A percentile compares a stretch with the other conserved stretches of the same genome.
phyloP scores from a whole-genome alignment of 2,113 vertebrate species.

The Trinectes maculatus region DNA sequence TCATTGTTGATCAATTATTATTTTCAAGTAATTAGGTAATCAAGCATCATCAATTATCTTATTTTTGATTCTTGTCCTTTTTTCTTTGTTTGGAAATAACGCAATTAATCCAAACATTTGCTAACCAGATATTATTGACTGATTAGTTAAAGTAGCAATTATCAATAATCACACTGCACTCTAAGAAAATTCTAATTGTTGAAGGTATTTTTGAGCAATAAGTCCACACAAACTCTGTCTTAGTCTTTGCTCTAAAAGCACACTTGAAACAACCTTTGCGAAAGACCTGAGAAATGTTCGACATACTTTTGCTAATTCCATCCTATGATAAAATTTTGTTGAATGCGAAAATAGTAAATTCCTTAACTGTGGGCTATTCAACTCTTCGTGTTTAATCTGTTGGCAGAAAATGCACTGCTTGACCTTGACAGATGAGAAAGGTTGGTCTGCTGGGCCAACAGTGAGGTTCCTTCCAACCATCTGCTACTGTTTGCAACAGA shows the following conservation, averaged over 20 bases:
- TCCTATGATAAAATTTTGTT: conserved; percentile 58
- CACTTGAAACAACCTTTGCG: conserved; percentile 14
- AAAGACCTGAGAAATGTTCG: conserved; percentile 15
- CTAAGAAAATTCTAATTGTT: neutral
- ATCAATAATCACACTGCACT: neutral
- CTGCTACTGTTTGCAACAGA: conserved; percentile 19
- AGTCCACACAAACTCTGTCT: conserved; percentile 2
- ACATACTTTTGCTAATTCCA: conserved; percentile 54
- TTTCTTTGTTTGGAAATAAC: no score
- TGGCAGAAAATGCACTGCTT: conserved; percentile 31
- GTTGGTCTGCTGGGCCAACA: conserved; percentile 30
- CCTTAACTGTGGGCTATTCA: conserved; percentile 44
- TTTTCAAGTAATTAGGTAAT: no score
- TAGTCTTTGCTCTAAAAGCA: neutral
- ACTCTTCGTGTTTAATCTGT: conserved; percentile 47
- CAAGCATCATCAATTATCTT: no score
- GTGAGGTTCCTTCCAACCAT: conserved; percentile 29
- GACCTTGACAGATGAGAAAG: conserved; percentile 45
- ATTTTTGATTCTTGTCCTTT: no score
- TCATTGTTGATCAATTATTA: neutral
- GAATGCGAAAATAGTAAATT: conserved; percentile 58
- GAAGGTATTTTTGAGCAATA: no score
- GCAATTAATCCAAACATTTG: no score
- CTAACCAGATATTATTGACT: no score
- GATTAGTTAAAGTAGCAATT: no score